phyloP scores from a whole-genome alignment of 2,888 invertebrate species.

The Nebria brevicollis region DNA sequence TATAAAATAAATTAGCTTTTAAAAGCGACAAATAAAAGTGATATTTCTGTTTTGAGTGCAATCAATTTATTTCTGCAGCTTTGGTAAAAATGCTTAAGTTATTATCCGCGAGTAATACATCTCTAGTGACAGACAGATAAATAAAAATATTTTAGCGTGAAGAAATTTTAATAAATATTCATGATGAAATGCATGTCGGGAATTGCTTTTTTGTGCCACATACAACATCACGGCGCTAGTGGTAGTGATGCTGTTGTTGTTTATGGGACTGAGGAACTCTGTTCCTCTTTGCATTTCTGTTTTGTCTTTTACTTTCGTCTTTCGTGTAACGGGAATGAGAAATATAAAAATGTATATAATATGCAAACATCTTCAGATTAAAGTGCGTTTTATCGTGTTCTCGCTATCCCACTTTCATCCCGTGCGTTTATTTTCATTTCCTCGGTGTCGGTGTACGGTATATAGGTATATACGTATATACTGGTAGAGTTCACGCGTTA shows the following conservation, averaged over 20 bases:
- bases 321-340: background rate
- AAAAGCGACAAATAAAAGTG: too few relatives aligned
- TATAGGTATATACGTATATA: background rate
- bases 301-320: conserved; percentile 10
- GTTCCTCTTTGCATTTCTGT: background rate
- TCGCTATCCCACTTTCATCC: conserved; percentile 19
- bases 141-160: conserved; percentile 35
- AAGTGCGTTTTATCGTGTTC: conserved; percentile 27
- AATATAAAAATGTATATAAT: conserved; percentile 20
- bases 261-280: background rate
- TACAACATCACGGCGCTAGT: background rate
- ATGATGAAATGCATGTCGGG: conserved; percentile 26
- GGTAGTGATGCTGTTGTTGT: conserved; percentile 5
- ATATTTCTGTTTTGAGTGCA: background rate
- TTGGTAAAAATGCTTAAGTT: background rate
- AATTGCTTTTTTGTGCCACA: conserved; percentile 7
- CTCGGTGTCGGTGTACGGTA: background rate
- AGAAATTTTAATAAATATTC: conserved; percentile 44
- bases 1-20: too few relatives aligned
- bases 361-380: conserved; percentile 46
- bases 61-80: background rate
- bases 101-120: conserved; percentile 6
- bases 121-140: conserved; percentile 16
- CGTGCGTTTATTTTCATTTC: conserved; percentile 21
- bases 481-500: conserved; percentile 12